Evolutionary conservation across 2,113 vertebrate species (phyloP).

Genomic region (Myocastor coypus): DNA sequence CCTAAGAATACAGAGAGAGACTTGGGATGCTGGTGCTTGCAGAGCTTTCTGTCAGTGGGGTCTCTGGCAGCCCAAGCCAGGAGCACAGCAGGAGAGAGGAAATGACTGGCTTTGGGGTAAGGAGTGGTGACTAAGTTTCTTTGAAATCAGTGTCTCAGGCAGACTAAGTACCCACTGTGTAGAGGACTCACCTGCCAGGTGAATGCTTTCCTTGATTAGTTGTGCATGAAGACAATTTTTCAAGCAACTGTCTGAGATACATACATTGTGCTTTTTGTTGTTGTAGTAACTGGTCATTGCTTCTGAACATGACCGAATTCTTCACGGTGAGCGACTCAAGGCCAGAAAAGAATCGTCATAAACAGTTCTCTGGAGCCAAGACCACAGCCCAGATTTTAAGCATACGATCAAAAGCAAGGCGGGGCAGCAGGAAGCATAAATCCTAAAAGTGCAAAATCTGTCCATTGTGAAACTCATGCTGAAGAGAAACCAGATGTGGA

Average conservation of each 20-base stretch:
- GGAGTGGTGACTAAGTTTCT: not conserved
- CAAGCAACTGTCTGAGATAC: constrained; percentile 33
- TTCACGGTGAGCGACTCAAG: constrained; percentile 68
- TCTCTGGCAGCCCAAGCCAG: not conserved
- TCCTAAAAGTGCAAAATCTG: constrained; percentile 76
- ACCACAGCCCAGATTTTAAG: constrained; percentile 74
- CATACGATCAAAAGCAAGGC: constrained; percentile 81
- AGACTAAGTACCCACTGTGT: not conserved
- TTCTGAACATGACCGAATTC: constrained; percentile 71
- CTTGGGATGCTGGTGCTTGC: not conserved
- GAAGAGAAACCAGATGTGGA: constrained; percentile 82
- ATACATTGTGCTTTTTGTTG: constrained; percentile 19
- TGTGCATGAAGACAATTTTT: constrained; percentile 49
- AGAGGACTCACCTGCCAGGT: not conserved
- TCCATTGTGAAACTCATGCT: constrained; percentile 73
- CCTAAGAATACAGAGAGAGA: not conserved
- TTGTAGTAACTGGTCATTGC: constrained; percentile 66
- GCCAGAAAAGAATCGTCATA: constrained; percentile 80
- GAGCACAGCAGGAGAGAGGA: not conserved
- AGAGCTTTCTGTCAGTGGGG: not conserved
- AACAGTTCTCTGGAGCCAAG: constrained; percentile 76
- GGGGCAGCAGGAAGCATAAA: constrained; percentile 77
- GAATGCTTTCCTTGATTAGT: constrained; percentile 39
- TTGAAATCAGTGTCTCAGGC: constrained; percentile 23
- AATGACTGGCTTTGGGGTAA: not conserved